phyloP scores from a whole-genome alignment of 2,113 vertebrate genomes.

The Melanerpes formicivorus region DNA sequence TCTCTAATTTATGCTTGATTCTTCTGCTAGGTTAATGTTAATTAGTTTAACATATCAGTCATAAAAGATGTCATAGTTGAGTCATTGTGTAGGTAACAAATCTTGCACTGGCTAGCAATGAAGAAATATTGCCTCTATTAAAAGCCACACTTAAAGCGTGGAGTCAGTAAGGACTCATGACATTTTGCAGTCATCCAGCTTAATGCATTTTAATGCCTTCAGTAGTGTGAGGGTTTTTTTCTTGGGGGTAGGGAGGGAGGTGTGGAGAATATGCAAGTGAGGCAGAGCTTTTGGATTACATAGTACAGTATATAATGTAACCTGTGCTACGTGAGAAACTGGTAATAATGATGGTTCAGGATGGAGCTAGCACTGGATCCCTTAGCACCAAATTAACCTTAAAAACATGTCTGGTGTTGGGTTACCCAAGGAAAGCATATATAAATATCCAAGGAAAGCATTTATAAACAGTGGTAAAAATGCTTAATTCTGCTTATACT shows the following conservation, averaged over 20 bases:
- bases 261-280: neutral
- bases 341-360: neutral
- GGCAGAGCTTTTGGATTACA: neutral
- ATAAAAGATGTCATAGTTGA: slow-evolving; percentile 55
- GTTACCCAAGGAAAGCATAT: neutral
- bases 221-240: neutral
- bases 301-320: neutral
- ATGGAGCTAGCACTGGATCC: neutral
- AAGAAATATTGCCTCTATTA: slow-evolving; percentile 61
- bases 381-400: neutral
- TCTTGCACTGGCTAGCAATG: slow-evolving; percentile 37
- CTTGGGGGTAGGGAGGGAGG: neutral
- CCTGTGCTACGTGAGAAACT: neutral
- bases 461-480: neutral
- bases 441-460: too few relatives aligned
- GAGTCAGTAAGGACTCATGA: slow-evolving; percentile 1
- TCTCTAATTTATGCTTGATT: slow-evolving; percentile 38
- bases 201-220: slow-evolving; percentile 54
- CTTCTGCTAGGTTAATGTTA: slow-evolving; percentile 53
- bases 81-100: slow-evolving; percentile 56
- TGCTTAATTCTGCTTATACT: neutral
- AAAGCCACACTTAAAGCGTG: neutral
- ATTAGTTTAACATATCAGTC: slow-evolving; percentile 57
- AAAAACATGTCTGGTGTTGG: neutral
- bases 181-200: slow-evolving; percentile 35